phyloP scores from a whole-genome alignment of 2,113 vertebrate genomes.

The human (Homo sapiens) region DNA sequence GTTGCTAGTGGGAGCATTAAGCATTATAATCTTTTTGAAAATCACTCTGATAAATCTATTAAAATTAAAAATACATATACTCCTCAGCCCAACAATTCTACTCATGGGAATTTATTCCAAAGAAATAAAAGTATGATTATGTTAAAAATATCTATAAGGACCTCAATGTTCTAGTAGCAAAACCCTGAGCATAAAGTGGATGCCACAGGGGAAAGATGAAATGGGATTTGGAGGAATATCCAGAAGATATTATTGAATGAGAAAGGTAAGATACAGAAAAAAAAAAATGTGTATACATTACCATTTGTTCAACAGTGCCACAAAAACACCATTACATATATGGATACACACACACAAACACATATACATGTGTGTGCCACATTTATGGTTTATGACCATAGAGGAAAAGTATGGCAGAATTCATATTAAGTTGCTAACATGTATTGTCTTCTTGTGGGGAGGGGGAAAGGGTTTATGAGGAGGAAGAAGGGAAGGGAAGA shows the following conservation, averaged over 20 bases:
- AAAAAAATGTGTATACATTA: not conserved
- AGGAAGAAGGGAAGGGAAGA: not conserved
- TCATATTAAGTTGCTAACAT: not conserved
- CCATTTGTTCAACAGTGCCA: not conserved
- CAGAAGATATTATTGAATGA: not conserved
- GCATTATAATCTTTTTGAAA: not conserved
- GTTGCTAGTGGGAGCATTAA: not conserved
- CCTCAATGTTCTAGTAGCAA: not conserved
- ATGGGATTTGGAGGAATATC: not conserved
- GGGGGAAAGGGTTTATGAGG: not conserved
- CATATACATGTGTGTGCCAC: not conserved
- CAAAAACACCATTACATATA: not conserved
- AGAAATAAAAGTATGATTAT: not conserved
- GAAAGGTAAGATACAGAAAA: not conserved
- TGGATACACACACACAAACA: not conserved
- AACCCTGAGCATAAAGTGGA: not conserved
- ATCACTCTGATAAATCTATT: not conserved
- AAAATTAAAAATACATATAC: not conserved
- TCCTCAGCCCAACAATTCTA: not conserved
- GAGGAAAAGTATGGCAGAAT: not conserved
- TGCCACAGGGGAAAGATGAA: not conserved
- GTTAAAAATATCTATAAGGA: not conserved
- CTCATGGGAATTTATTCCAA: not conserved
- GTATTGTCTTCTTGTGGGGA: not conserved
- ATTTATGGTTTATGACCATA: not conserved